Evolutionary conservation across 2,797 vertebrate genomes (phyloP), one percentile per base, ranked within the genome.

Genomic region (Enteromius unitaeniatus): DNA sequence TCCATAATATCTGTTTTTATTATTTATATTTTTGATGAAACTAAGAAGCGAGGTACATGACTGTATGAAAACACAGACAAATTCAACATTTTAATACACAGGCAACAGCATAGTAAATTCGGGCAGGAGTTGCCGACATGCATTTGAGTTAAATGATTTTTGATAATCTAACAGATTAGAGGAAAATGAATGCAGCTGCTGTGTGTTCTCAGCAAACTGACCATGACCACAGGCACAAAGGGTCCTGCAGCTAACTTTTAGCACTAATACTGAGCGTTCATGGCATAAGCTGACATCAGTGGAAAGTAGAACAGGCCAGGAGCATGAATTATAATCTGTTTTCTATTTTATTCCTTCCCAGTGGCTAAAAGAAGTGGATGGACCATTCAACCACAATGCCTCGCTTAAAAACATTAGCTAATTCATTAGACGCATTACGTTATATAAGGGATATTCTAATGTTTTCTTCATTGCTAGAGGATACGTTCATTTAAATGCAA

Each of bases 341-440:
- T 82, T 37, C 58, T 34, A 74, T 67, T 65, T 51, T 53, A 51
- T 51, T 64, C 21, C 26, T 64, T 62, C 42, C 80, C 78, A 45
- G 49, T 69, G 67, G 78, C 78, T 70, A 80, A 80, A 58, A 58
- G 49, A 80, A 80, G 78, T n/a, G 34, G 65, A 80, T 70, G 65
- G 37, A 58, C 34, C 37, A 42, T 70, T 55, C n/a, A 70, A 31
- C 10, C 67, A 70, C 51, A 70, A 68, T 34, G 21, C 3, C 15
- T 11, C 65, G 23, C 78, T 70, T 80, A 58, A 69, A 17, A 37
- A 51, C 64, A 55, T 55, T 70, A 55, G 78, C 69, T 55, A 69
- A 70, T 80, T 58, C 51, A 70, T 58, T 58, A 58, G 78, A 69
- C 65, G 42, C 49, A 79, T 51, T 34, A 4, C 53, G n/a, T 23